Evolutionary conservation across 2,797 vertebrate genomes (phyloP), one percentile per base, ranked within the genome.

Genomic region (Gymnothorax javanicus): DNA sequence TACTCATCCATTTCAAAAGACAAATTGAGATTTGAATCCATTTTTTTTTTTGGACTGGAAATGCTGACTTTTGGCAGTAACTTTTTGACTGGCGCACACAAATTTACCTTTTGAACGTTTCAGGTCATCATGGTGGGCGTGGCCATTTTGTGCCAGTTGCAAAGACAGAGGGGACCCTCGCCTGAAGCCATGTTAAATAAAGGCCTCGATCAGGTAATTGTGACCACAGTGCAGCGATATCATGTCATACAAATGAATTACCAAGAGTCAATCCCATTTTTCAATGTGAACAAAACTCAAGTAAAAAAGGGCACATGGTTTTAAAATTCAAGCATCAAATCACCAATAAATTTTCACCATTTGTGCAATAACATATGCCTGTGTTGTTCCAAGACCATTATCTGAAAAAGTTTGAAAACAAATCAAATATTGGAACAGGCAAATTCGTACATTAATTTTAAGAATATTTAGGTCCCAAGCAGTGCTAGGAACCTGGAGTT

Each of bases 121-220:
- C 85, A 94, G 84, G 84, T 92, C 87, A 71, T 58, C 82, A 54
- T 95, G 95, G 56, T 89, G 91, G 3, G 94, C 94, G 1, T 95
- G 95, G 85, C 96, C 95, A 15, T 95, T 95, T 58, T 95, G 94
- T 43, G 94, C 92, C 86, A 96, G 91, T 89, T 94, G 94, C 87
- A 95, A 1, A 54, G 95, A 96, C 84, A 96, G 56, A 0, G 95
- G 92, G 1, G 95, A 92, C 17, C 96, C 92, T 88, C 96, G 94
- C 93, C 95, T 96, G 82, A 89, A 93, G 88, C 6, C 8, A 64
- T 8, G 33, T 85, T 0, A 83, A 83, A 85, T 0, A 67, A 43
- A 7, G 50, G 11, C 17, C 25, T 20, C 27, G 33, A 27, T 62
- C n/a, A 52, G 20, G 13, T 11, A 62, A 84, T 62, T 52, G 27